Conservation (phyloP, 2,888 invertebrate genomes). For the Chirona hameri region DNA sequence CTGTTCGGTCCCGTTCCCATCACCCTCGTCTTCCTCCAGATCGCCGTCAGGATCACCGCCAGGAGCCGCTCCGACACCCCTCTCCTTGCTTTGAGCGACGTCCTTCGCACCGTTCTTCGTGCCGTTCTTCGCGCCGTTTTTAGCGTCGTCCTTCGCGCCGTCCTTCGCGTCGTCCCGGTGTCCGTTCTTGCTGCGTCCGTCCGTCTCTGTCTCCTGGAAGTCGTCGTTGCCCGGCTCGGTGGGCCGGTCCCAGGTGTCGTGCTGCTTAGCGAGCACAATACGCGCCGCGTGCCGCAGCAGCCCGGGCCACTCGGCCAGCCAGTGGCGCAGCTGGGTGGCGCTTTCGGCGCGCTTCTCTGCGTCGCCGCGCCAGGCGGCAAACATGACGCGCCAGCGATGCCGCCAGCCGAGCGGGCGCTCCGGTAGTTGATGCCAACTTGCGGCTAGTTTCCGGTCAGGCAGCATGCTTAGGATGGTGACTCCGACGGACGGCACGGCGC, state of each 20-base stretch:
- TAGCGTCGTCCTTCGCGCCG: too few species aligned
- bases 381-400: not conserved
- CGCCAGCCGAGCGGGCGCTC: not conserved
- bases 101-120: too few species aligned
- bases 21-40: too few species aligned
- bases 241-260: conserved; percentile 42
- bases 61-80: too few species aligned
- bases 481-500: not conserved
- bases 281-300: conserved; percentile 1
- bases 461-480: not conserved
- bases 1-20: too few species aligned
- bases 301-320: conserved; percentile 3
- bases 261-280: not conserved
- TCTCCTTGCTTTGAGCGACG: not conserved
- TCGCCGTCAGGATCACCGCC: too few species aligned
- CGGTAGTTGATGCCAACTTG: not conserved
- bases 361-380: not conserved
- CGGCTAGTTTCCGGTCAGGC: not conserved
- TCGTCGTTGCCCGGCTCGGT: conserved; percentile 51
- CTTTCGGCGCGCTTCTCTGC: not conserved
- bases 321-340: not conserved
- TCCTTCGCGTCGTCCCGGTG: too few species aligned
- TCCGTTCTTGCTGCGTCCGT: too few species aligned
- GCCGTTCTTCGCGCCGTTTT: too few species aligned
- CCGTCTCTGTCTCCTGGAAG: conserved; percentile 42